These are phyloP conservation scores for Cremastobaeus sp. DNA, from an alignment of 2,888 invertebrate species.

Conservation along the genomic window DNA sequence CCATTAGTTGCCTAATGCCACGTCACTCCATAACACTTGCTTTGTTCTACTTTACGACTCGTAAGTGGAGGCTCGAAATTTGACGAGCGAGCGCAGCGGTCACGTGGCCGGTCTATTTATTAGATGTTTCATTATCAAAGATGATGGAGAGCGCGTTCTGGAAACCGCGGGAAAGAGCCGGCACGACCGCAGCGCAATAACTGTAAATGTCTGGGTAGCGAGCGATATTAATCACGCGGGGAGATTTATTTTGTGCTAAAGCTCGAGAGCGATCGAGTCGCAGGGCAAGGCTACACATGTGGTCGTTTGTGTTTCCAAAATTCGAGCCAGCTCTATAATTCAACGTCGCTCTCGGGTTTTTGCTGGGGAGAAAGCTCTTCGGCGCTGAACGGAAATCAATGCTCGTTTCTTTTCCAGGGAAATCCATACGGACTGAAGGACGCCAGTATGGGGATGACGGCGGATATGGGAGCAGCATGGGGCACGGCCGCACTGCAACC, in stretches of 20 bases:
- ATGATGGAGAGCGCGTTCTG: too few relatives aligned
- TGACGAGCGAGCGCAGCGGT: too few relatives aligned
- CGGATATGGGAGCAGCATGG: constrained; percentile 93
- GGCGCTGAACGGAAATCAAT: constrained; percentile 61
- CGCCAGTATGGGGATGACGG: constrained; percentile 84
- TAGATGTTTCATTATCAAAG: too few relatives aligned
- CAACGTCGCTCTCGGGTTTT: constrained; percentile 35
- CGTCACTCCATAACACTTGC: constrained; percentile 53
- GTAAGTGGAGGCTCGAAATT: too few relatives aligned
- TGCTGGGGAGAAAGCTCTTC: constrained; percentile 42
- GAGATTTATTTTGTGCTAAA: constrained; percentile 27
- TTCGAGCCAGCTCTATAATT: constrained; percentile 26
- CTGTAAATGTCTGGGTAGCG: neutral
- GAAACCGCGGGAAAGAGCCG: too few relatives aligned
- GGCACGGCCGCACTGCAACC: constrained; percentile 93
- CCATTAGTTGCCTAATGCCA: constrained; percentile 69
- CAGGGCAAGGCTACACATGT: neutral
- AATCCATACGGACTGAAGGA: constrained; percentile 94
- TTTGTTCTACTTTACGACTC: constrained; percentile 41
- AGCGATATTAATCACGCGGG: constrained; percentile 13
- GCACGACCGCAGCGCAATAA: constrained; percentile 1
- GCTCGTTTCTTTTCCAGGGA: constrained; percentile 83
- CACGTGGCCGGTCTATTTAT: too few relatives aligned
- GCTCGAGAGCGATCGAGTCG: constrained; percentile 26
- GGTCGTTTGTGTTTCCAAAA: constrained; percentile 22